Evolutionary conservation across 2,797 vertebrate species (phyloP).

Genomic region (Enteromius treurensis): DNA sequence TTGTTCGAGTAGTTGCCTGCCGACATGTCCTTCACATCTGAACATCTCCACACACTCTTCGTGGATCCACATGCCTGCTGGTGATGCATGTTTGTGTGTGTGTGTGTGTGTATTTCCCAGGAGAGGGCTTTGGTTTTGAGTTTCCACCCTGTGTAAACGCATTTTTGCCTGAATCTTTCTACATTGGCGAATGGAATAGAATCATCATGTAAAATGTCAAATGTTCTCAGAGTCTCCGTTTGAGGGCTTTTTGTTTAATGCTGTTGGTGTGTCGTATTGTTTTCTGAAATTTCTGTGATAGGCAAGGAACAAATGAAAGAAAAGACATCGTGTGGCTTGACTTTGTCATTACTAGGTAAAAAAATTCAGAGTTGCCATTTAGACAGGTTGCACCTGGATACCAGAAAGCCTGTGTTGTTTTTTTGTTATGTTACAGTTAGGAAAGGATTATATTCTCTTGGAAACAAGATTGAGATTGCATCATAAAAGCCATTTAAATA

Average conservation of each 20-base stretch:
- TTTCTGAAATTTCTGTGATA: slow-evolving; percentile 16
- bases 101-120: slow-evolving; percentile 9
- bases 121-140: slow-evolving; percentile 18
- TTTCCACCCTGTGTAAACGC: slow-evolving; percentile 8
- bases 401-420: background rate
- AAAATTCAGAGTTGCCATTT: slow-evolving; percentile 16
- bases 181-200: background rate
- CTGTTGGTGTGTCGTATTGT: slow-evolving; percentile 2
- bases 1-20: background rate
- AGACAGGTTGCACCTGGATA: slow-evolving; percentile 21
- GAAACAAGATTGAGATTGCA: background rate
- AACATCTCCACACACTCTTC: slow-evolving; percentile 25
- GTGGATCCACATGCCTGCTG: slow-evolving; percentile 25
- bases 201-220: slow-evolving; percentile 42
- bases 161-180: slow-evolving; percentile 12
- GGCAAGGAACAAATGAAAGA: slow-evolving; percentile 34
- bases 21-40: slow-evolving; percentile 32
- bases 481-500: background rate
- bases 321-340: background rate
- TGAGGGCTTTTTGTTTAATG: slow-evolving; percentile 22
- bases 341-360: background rate
- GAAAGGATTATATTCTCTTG: background rate
- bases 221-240: slow-evolving; percentile 16
- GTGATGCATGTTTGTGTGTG: slow-evolving; percentile 3
- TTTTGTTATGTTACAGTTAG: background rate